These are phyloP conservation scores for Philaethria dido DNA, from an alignment of 2,888 invertebrate species.

Conservation along the genomic window DNA sequence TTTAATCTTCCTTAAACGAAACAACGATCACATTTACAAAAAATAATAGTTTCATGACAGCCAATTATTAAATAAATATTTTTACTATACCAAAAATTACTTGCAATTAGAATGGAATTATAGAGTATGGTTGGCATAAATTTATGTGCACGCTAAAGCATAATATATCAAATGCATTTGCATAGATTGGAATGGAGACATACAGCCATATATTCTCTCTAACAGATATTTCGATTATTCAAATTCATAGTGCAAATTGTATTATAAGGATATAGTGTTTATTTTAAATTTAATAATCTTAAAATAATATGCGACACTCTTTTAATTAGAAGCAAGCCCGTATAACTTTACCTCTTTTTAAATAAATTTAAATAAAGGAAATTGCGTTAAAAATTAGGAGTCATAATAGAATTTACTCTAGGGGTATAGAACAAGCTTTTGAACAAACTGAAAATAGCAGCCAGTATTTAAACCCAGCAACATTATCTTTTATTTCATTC, in stretches of 20 bases:
- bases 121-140: slow-evolving; percentile 19
- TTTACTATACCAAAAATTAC: not conserved
- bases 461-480: not conserved
- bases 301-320: not conserved
- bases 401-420: not conserved
- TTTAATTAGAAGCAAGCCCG: not conserved
- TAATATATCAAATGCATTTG: slow-evolving; percentile 30
- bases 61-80: not conserved
- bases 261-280: not conserved
- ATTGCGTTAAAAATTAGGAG: not conserved
- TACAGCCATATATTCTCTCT: slow-evolving; percentile 26
- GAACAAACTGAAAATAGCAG: not conserved
- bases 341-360: not conserved
- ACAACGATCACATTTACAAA: too few species aligned
- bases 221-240: slow-evolving; percentile 26
- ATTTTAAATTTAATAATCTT: not conserved
- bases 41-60: not conserved
- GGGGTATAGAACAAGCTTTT: not conserved
- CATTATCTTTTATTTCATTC: slow-evolving; percentile 4
- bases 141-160: slow-evolving; percentile 23
- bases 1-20: too few species aligned
- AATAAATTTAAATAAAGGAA: not conserved
- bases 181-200: slow-evolving; percentile 32
- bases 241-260: slow-evolving; percentile 3
- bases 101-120: slow-evolving; percentile 2